Percentiles rank a stretch among this genome's conserved stretches.
Evolutionary conservation across 1,140 invertebrate species (phyloP).

Genomic region (Mercenaria mercenaria): DNA sequence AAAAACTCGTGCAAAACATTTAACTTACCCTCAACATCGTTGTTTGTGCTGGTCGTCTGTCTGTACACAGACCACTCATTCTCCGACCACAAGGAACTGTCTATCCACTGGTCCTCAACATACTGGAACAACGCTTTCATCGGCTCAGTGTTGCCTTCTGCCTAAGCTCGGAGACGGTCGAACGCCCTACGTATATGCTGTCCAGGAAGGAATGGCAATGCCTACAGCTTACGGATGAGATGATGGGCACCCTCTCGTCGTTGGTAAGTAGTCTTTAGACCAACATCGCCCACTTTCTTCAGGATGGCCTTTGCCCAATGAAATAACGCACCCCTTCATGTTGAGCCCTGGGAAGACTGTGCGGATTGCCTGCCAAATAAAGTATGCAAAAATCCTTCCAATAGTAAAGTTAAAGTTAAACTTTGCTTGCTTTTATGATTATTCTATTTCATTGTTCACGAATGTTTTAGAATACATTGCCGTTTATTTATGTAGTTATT

Average conservation of each 20-base stretch:
- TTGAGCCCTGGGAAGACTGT: neutral
- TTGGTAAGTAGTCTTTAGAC: neutral
- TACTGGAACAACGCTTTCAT: neutral
- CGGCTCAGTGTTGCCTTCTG: neutral
- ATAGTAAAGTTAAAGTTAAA: too few relatives aligned
- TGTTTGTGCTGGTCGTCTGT: too few relatives aligned
- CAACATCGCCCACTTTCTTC: neutral
- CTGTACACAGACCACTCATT: neutral
- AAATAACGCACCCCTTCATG: conserved; percentile 15
- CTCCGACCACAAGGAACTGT: neutral
- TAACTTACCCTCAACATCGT: too few relatives aligned
- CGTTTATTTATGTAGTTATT: too few relatives aligned
- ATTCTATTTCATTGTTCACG: too few relatives aligned
- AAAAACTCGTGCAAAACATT: neutral
- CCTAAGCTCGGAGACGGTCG: neutral
- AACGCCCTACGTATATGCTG: too few relatives aligned
- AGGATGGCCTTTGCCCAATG: conserved; percentile 1
- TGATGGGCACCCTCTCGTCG: neutral
- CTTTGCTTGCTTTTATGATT: too few relatives aligned
- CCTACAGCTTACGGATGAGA: neutral
- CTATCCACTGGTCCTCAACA: neutral
- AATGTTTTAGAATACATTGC: too few relatives aligned
- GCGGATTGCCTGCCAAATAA: neutral
- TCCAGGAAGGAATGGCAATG: neutral
- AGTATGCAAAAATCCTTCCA: neutral